Conservation (phyloP, 2,888 invertebrate genomes). For the Limnephilus auricula region DNA sequence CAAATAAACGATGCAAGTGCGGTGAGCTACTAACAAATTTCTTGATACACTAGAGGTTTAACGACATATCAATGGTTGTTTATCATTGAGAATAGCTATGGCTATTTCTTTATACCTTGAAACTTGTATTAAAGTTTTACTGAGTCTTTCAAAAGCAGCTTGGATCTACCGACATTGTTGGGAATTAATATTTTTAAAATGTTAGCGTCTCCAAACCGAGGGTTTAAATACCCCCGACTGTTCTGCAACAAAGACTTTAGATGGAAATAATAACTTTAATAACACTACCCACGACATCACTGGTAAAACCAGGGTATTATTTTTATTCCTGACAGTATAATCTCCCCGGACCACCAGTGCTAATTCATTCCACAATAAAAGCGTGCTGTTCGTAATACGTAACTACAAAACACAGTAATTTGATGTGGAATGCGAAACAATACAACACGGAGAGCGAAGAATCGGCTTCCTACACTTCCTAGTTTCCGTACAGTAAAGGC, state of each 20-base stretch:
- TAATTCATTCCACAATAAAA: background rate
- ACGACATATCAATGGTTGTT: too few species aligned
- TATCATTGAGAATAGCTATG: too few species aligned
- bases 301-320: background rate
- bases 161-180: background rate
- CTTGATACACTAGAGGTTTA: too few species aligned
- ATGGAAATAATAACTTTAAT: background rate
- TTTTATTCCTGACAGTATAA: background rate
- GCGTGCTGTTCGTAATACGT: background rate
- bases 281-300: background rate
- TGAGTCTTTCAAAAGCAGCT: background rate
- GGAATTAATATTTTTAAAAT: background rate
- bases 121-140: background rate
- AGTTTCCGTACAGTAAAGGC: background rate
- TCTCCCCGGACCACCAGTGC: background rate
- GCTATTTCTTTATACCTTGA: background rate
- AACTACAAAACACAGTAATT: background rate
- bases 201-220: background rate
- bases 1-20: too few species aligned
- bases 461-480: background rate
- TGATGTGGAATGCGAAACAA: background rate
- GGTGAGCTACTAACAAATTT: too few species aligned
- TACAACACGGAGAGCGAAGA: background rate
- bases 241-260: background rate
- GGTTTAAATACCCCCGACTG: background rate